Percentiles rank a stretch among this genome's conserved stretches.
These are phyloP conservation scores for Lontra canadensis DNA, from an alignment of 2,113 vertebrate genomes.

Conservation along the genomic window DNA sequence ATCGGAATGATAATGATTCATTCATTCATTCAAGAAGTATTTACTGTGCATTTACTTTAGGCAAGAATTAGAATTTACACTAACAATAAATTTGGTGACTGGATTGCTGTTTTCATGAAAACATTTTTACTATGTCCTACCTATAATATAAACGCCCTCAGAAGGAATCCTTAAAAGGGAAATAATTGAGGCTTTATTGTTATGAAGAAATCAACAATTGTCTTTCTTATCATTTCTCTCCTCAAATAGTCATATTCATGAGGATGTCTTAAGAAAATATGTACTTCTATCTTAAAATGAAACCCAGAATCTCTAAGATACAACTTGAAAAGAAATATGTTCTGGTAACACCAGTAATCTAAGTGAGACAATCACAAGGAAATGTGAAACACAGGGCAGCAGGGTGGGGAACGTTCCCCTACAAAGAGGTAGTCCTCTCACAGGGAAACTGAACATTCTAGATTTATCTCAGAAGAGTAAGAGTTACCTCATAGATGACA, in stretches of 20 bases:
- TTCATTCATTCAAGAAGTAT: background rate
- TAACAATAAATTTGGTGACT: background rate
- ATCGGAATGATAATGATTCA: background rate
- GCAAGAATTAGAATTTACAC: background rate
- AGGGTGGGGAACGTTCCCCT: background rate
- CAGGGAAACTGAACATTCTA: background rate
- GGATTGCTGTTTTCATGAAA: background rate
- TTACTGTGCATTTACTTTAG: conserved; percentile 5
- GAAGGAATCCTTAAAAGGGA: background rate
- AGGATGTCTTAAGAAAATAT: background rate
- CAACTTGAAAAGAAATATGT: background rate
- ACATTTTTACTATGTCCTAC: background rate
- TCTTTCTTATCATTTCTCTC: background rate
- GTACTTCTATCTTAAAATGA: background rate
- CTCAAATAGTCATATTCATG: background rate
- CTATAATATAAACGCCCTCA: background rate
- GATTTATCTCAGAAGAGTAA: background rate
- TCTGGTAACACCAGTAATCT: background rate
- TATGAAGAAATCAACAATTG: background rate
- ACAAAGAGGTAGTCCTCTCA: background rate
- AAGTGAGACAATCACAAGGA: background rate
- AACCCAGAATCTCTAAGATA: background rate
- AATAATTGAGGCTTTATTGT: background rate
- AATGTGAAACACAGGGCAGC: background rate
- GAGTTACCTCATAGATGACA: background rate